A percentile compares a stretch with the other conserved stretches of the same genome.
These are phyloP conservation scores for human DNA, from an alignment of 2,113 vertebrate species.

Conservation along the genomic window DNA sequence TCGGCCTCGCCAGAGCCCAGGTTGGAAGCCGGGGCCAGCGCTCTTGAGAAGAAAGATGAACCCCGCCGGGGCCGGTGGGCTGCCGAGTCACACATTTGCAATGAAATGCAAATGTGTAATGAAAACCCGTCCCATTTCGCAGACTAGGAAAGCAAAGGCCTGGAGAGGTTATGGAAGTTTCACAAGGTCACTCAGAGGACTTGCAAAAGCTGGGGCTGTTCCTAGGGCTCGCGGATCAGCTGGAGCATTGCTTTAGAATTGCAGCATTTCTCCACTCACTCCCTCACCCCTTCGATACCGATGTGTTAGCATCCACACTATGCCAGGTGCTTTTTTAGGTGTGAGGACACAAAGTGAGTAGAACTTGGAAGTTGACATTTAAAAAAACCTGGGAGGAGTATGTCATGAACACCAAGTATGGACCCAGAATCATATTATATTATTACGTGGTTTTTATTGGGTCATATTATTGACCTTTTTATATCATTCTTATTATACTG, in stretches of 20 bases:
- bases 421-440: neutral
- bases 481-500: constrained; percentile 4
- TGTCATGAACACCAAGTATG: neutral
- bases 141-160: neutral
- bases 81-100: no score
- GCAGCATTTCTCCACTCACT: neutral
- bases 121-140: neutral
- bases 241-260: neutral
- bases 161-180: neutral
- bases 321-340: neutral
- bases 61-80: neutral
- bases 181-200: neutral
- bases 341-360: neutral
- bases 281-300: neutral
- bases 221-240: neutral
- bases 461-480: neutral
- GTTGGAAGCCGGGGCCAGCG: neutral
- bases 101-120: neutral
- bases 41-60: neutral
- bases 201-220: neutral
- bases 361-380: neutral
- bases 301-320: neutral
- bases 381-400: neutral
- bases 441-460: no score
- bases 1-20: fast-evolving